Evolutionary conservation across 2,888 invertebrate genomes (phyloP), one percentile per base, ranked within the genome.

Genomic region (Limnephilus marmoratus): DNA sequence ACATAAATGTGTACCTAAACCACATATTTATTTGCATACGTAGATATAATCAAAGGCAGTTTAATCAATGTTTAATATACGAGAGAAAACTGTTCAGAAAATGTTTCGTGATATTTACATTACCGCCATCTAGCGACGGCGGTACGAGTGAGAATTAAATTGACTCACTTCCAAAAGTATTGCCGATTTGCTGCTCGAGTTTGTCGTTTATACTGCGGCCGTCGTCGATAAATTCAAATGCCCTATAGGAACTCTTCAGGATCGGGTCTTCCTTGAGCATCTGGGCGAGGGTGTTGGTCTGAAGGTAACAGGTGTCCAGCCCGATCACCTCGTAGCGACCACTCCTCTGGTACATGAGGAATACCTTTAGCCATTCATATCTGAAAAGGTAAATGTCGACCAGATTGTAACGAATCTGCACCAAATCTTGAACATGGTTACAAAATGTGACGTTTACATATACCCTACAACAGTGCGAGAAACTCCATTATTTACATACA

Each of bases 261-360:
- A 83, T 5, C n/a, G 89, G 93, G 81, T 95, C 95, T 1, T 94
- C 94, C 11, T 96, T 95, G 95, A 96, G 95, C 94, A 95, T 95
- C 94, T 97, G 96, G 90, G 98, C 97, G 93, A 99, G 95, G 0
- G 97, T 97, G 93, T 97, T 97, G 95, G 98, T 97, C 95, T 98
- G 96, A 34, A 98, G 96, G 94, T 97, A 97, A 94, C 99, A 99
- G 11, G 98, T 98, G 93, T 97, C 96, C 18, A 96, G 95, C 0
- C 98, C 98, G 12, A 97, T 97, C 0, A 97, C 96, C 94, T 97
- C 96, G 85, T 96, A 95, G 94, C 97, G 97, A 0, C 98, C 98
- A 93, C 97, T 96, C 18, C 97, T 97, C 94, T 98, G 98, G 95
- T 98, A 98, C 94, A 99, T 95, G 92, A 98, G 95, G 85, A 97